These are phyloP conservation scores for Bombyx mori DNA, from an alignment of 1,140 invertebrate genomes.

Conservation along the genomic window DNA sequence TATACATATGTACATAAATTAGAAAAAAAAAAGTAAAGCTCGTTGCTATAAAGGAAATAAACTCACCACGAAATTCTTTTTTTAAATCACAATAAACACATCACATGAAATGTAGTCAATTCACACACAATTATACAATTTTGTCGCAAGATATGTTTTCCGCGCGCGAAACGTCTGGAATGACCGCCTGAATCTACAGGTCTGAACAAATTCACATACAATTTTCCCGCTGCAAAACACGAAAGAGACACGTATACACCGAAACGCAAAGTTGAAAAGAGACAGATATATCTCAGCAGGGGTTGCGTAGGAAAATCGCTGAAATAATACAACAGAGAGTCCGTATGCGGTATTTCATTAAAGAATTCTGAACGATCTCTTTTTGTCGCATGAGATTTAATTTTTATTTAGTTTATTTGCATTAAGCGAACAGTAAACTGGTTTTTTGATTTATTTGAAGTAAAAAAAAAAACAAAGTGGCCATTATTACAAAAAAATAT, in stretches of 20 bases:
- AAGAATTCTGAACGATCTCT: neutral
- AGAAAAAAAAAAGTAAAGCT: no score
- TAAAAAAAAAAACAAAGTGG: no score
- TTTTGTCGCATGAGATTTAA: no score
- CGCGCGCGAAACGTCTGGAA: constrained; percentile 31
- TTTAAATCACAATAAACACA: constrained; percentile 1
- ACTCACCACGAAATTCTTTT: neutral
- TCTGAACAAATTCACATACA: constrained; percentile 42
- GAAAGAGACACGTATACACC: constrained; percentile 22
- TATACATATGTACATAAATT: no score
- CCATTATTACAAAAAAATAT: no score
- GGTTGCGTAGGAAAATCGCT: constrained; percentile 31
- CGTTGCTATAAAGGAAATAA: no score
- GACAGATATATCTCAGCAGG: constrained; percentile 22
- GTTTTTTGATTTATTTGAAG: no score
- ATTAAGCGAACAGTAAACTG: no score
- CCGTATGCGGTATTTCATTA: constrained; percentile 13
- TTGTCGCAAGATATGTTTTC: neutral
- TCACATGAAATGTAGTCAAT: neutral
- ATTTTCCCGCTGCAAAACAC: constrained; percentile 46
- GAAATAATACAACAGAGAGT: constrained; percentile 1
- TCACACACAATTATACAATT: neutral
- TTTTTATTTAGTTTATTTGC: no score
- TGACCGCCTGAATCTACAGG: constrained; percentile 55
- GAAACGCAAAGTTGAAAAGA: constrained; percentile 15